Evolutionary conservation across 1,140 invertebrate genomes (phyloP).

Genomic region (Choristoneura fumiferana): DNA sequence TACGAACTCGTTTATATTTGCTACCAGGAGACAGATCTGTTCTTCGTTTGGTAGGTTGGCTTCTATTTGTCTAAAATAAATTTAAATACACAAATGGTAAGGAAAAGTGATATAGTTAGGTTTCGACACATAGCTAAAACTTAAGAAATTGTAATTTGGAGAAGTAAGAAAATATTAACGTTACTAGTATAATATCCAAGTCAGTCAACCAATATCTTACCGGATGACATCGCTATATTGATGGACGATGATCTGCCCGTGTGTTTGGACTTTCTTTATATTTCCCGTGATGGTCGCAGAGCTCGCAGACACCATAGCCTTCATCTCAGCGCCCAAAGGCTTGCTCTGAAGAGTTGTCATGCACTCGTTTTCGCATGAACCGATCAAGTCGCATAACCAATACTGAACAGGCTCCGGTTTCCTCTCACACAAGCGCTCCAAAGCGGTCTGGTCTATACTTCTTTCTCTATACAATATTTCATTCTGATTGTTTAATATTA

Average conservation of each 20-base stretch:
- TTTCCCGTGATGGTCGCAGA: conserved; percentile 76
- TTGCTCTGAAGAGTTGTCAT: conserved; percentile 90
- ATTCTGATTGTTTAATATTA: conserved; percentile 65
- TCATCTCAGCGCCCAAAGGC: conserved; percentile 81
- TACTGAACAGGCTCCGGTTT: conserved; percentile 72
- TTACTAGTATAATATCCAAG: no score
- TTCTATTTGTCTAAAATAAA: conserved; percentile 65
- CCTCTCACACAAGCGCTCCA: conserved; percentile 65
- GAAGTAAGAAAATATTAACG: no score
- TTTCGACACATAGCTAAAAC: no score
- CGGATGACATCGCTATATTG: conserved; percentile 75
- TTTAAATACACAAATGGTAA: no score
- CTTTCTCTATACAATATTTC: conserved; percentile 68
- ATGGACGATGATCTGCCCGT: conserved; percentile 75
- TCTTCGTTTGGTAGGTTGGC: conserved; percentile 51
- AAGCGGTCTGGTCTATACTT: conserved; percentile 67
- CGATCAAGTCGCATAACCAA: conserved; percentile 85
- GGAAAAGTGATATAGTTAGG: no score
- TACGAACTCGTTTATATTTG: conserved; percentile 77
- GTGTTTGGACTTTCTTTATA: conserved; percentile 77
- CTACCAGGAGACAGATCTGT: conserved; percentile 67
- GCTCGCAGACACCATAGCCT: conserved; percentile 67
- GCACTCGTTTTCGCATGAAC: conserved; percentile 86
- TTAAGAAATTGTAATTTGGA: no score
- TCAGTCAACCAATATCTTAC: conserved; percentile 45